phyloP scores from a whole-genome alignment of 2,888 invertebrate species.

The Rhodophaea formosa region DNA sequence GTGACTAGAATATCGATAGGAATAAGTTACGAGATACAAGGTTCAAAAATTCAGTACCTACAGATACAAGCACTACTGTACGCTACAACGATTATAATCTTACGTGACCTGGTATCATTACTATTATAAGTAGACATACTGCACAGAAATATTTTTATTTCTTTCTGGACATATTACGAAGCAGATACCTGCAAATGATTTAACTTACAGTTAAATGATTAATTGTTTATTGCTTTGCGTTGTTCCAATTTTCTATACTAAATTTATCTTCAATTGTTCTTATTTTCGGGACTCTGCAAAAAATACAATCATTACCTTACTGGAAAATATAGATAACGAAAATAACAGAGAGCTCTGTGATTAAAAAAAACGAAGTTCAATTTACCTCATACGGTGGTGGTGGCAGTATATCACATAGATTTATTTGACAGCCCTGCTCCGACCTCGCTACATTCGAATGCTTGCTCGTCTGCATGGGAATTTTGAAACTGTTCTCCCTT shows the following conservation, averaged over 20 bases:
- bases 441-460: conserved; percentile 74
- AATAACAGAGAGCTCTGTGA: conserved; percentile 32
- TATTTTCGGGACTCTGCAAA: conserved; percentile 73
- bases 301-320: conserved; percentile 36
- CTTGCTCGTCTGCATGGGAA: conserved; percentile 72
- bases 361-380: conserved; percentile 56
- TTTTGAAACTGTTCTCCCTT: conserved; percentile 78
- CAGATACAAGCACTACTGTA: conserved; percentile 55
- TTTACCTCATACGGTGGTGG: conserved; percentile 83
- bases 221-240: conserved; percentile 59
- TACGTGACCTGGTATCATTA: conserved; percentile 32
- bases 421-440: conserved; percentile 80
- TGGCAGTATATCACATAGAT: conserved; percentile 84
- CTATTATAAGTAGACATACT: conserved; percentile 35
- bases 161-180: conserved; percentile 19
- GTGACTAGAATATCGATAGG: conserved; percentile 78
- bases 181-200: conserved; percentile 31
- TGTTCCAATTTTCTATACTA: conserved; percentile 31
- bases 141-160: conserved; percentile 30
- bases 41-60: conserved; percentile 58
- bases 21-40: conserved; percentile 67
- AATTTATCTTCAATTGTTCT: conserved; percentile 47
- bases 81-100: conserved; percentile 42
- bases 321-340: conserved; percentile 34
- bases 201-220: conserved; percentile 39